phyloP scores from a whole-genome alignment of 2,888 invertebrate genomes.

The Sphaeridia pumilis region DNA sequence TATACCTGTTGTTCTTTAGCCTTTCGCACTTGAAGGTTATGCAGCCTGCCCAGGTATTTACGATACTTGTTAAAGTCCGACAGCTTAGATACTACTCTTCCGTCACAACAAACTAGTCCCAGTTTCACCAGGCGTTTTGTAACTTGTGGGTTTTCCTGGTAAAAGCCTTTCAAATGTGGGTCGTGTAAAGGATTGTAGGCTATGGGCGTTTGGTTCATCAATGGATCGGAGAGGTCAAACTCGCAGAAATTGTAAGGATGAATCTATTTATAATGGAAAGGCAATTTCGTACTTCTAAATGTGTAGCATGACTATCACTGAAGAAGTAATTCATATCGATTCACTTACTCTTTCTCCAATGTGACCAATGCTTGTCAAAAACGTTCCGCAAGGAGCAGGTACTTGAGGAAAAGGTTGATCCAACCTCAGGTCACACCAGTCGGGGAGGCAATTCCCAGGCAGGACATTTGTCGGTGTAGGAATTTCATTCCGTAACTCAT shows the following conservation, averaged over 20 bases:
- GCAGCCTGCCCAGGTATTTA: slow-evolving; percentile 13
- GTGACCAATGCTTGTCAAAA: slow-evolving; percentile 5
- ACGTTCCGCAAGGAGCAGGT: slow-evolving; percentile 16
- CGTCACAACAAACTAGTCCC: slow-evolving; percentile 10
- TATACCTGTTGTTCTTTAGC: slow-evolving; percentile 8
- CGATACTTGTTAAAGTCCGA: slow-evolving; percentile 16
- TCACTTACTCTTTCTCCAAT: slow-evolving; percentile 7
- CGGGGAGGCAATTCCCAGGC: slow-evolving; percentile 11
- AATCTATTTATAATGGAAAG: too few relatives aligned
- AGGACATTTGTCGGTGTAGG: slow-evolving; percentile 11
- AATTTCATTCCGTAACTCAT: slow-evolving; percentile 5
- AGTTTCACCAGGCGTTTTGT: slow-evolving; percentile 8
- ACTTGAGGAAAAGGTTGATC: slow-evolving; percentile 10
- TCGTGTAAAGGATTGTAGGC: slow-evolving; percentile 15
- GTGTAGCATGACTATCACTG: too few relatives aligned
- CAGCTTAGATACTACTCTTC: slow-evolving; percentile 12
- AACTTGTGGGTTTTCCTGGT: slow-evolving; percentile 7
- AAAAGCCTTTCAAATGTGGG: slow-evolving; percentile 14
- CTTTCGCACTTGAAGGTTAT: slow-evolving; percentile 5
- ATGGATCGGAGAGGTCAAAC: slow-evolving; percentile 14
- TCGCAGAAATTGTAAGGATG: too few relatives aligned
- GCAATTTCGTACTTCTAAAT: too few relatives aligned
- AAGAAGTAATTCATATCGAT: too few relatives aligned
- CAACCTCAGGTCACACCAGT: slow-evolving; percentile 4
- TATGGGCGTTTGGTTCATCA: slow-evolving; percentile 13